A percentile compares a stretch with the other conserved stretches of the same genome.
Conservation (phyloP, 37 sponge, comb jelly and placozoan genomes). For the Tethya wilhelma region DNA sequence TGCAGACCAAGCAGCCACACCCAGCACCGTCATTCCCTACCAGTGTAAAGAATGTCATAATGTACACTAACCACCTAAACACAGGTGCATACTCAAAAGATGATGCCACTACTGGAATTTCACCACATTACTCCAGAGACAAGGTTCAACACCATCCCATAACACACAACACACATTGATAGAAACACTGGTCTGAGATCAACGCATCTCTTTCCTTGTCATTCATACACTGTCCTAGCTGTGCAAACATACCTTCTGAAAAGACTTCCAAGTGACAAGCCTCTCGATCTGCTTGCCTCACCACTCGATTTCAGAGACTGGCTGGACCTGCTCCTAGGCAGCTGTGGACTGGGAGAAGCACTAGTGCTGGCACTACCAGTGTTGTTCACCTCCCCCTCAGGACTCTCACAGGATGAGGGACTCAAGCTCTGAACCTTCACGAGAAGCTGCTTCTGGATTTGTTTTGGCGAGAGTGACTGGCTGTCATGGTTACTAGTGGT, state of each 20-base stretch:
- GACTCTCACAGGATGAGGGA: slow-evolving; percentile 2
- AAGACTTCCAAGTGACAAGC: background rate
- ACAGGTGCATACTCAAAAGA: no score
- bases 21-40: no score
- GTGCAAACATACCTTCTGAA: slow-evolving; percentile 17
- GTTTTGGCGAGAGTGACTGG: background rate
- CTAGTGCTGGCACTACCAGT: background rate
- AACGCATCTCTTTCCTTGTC: no score
- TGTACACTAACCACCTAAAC: no score
- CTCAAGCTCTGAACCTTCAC: background rate
- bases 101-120: no score
- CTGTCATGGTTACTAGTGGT: background rate
- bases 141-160: no score
- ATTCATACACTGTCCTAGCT: no score
- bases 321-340: background rate
- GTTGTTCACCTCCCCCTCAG: background rate
- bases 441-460: slow-evolving; percentile 27
- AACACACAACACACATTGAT: no score
- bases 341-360: background rate
- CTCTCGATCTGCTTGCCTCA: background rate
- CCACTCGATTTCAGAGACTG: background rate
- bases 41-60: no score
- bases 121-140: no score
- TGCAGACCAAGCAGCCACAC: no score
- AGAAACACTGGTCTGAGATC: no score